Percentiles rank a stretch among this genome's conserved stretches.
Evolutionary conservation across 37 sponge, comb jelly and placozoan species (phyloP).

Genomic region (Tethya wilhelma): DNA sequence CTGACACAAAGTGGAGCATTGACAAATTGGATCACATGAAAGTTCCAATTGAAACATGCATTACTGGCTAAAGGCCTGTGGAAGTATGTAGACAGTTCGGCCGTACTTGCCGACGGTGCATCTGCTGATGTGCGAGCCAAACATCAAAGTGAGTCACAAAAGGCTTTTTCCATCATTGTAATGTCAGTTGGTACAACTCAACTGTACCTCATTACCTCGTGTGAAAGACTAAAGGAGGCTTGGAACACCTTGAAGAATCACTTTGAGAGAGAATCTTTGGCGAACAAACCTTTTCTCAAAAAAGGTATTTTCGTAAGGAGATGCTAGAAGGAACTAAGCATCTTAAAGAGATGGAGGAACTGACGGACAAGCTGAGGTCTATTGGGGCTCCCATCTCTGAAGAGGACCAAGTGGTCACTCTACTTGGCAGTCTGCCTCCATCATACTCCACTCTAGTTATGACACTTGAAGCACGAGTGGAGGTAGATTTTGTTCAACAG

Average conservation of each 20-base stretch:
- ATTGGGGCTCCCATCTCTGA: slow-evolving; percentile 39
- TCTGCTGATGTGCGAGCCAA: slow-evolving; percentile 14
- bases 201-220: slow-evolving; percentile 34
- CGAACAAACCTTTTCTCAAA: slow-evolving; percentile 36
- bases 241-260: slow-evolving; percentile 29
- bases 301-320: slow-evolving; percentile 42
- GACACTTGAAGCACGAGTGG: slow-evolving; percentile 32
- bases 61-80: slow-evolving; percentile 45
- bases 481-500: slow-evolving; percentile 15
- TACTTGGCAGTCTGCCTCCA: slow-evolving; percentile 35
- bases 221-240: slow-evolving; percentile 14
- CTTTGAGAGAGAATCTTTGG: slow-evolving; percentile 32
- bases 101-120: slow-evolving; percentile 25
- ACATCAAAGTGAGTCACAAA: slow-evolving; percentile 11
- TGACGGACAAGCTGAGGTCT: slow-evolving; percentile 27
- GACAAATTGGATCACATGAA: slow-evolving; percentile 62
- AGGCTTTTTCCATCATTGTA: slow-evolving; percentile 26
- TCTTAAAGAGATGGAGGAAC: slow-evolving; percentile 48
- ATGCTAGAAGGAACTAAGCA: slow-evolving; percentile 25
- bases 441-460: slow-evolving; percentile 29
- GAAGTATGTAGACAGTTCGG: slow-evolving; percentile 34
- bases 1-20: slow-evolving; percentile 43
- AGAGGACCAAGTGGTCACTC: slow-evolving; percentile 43
- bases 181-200: slow-evolving; percentile 28
- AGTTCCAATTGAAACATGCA: slow-evolving; percentile 42